Evolutionary conservation across 2,113 vertebrate genomes (phyloP).

Genomic region (Calonectris borealis): DNA sequence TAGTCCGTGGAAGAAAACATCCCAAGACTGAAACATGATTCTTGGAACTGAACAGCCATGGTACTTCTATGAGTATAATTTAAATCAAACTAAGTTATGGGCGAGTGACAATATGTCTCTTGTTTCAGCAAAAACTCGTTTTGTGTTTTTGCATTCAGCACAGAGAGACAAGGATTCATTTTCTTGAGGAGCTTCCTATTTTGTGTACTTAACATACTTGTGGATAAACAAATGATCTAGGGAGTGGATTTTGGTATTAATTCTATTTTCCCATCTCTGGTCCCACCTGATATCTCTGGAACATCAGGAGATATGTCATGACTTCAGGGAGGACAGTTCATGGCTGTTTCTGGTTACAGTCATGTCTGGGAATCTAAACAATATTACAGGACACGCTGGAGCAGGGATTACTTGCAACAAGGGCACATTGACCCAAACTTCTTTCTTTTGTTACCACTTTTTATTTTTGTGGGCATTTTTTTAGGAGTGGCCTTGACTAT

Average conservation of each 20-base stretch:
- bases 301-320: slow-evolving; percentile 15
- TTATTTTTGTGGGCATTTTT: background rate
- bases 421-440: background rate
- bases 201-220: background rate
- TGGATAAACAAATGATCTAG: background rate
- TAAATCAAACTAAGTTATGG: background rate
- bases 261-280: background rate
- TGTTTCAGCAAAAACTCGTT: background rate
- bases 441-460: background rate
- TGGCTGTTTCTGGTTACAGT: slow-evolving; percentile 9
- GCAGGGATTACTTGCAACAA: background rate
- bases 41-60: background rate
- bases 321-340: background rate
- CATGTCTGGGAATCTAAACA: background rate
- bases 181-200: background rate
- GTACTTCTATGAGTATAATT: background rate
- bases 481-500: background rate
- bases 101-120: background rate
- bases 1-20: background rate
- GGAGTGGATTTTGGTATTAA: background rate
- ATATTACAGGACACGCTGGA: background rate
- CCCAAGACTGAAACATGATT: background rate
- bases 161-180: background rate
- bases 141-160: background rate
- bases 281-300: background rate